Base-by-base conservation (phyloP, 2,888 invertebrate genomes). In the Laothoe populi region DNA sequence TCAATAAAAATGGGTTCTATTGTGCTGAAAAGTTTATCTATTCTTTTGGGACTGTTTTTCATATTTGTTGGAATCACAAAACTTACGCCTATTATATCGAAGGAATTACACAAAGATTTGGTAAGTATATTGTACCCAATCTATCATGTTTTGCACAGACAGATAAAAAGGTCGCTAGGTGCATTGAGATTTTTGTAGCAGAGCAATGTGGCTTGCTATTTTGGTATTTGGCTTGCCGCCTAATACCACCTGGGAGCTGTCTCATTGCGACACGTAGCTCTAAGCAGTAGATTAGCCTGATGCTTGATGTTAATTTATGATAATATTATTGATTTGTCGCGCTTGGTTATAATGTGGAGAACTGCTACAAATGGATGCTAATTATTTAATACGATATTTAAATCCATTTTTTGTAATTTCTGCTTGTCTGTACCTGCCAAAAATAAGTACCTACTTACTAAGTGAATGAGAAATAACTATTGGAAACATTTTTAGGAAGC, bases 81-180 rank as follows among this genome's bases (percentile, higher is more conserved):
- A 93, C 90, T 99, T 68, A 97, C 98, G 67, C 98, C 98, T 70
- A 95, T 96, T 77, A 95, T 99, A 71, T 98, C 98, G 78, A 97
- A 97, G 94, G 99, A 99, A 90, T 95, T 99, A 68, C 98, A 99
- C 88, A 98, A 97, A 94, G 98, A 99, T 93, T 95, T 99, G 96
- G 98, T 98, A 90, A 95, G 96, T 84, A 63, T 63, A 49, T 60
- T 67, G 64, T 65, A 64, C n/a, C n/a, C n/a, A n/a, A 66, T 68
- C 60, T 62, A 63, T 67, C 65, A 59, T 64, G 59, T 63, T 66
- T 46, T 62, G 40, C 45, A 61, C 65, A 69, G 61, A 71, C 62
- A 67, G 61, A 72, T 65, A 74, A 70, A 81, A 87, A 88, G 88
- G 86, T 89, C 86, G 84, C 74, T 79, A 74, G 76, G 75, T 88